These are phyloP conservation scores for Euspilapteryx auroguttella DNA, from an alignment of 2,888 invertebrate genomes.

Conservation along the genomic window DNA sequence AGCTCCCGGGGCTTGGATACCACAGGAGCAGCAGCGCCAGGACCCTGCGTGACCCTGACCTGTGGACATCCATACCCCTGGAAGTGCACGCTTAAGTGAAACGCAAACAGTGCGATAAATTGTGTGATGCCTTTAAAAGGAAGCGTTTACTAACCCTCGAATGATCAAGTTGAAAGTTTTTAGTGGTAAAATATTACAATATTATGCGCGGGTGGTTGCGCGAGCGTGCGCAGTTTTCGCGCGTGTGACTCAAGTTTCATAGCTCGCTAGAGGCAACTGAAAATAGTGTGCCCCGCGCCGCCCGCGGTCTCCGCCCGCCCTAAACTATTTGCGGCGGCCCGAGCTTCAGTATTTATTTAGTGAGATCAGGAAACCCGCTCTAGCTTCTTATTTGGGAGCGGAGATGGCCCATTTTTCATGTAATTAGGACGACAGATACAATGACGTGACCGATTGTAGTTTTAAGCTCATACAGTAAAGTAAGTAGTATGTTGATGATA, in stretches of 20 bases:
- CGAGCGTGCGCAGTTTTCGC: conserved; percentile 14
- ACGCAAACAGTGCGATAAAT: too few relatives aligned
- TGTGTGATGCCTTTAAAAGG: too few relatives aligned
- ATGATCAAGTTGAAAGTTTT: too few relatives aligned
- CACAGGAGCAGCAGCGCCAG: not conserved
- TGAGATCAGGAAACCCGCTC: conserved; percentile 50
- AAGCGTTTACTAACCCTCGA: too few relatives aligned
- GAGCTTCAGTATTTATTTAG: conserved; percentile 53
- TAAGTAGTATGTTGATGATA: too few relatives aligned
- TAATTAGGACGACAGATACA: conserved; percentile 28
- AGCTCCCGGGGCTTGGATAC: conserved; percentile 28
- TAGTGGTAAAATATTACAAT: too few relatives aligned
- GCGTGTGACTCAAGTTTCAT: conserved; percentile 50
- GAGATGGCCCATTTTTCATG: conserved; percentile 41
- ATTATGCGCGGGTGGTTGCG: conserved; percentile 5
- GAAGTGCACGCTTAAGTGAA: too few relatives aligned
- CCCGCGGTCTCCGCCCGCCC: conserved; percentile 8
- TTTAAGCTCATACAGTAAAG: too few relatives aligned
- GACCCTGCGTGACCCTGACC: not conserved
- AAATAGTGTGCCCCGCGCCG: conserved; percentile 20
- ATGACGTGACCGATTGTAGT: too few relatives aligned
- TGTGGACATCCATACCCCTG: too few relatives aligned
- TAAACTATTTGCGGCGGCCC: conserved; percentile 54
- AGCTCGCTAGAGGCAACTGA: conserved; percentile 47
- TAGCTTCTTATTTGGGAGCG: conserved; percentile 42